phyloP scores from a whole-genome alignment of 2,888 invertebrate genomes.

The Caenorhabditis panamensis region DNA sequence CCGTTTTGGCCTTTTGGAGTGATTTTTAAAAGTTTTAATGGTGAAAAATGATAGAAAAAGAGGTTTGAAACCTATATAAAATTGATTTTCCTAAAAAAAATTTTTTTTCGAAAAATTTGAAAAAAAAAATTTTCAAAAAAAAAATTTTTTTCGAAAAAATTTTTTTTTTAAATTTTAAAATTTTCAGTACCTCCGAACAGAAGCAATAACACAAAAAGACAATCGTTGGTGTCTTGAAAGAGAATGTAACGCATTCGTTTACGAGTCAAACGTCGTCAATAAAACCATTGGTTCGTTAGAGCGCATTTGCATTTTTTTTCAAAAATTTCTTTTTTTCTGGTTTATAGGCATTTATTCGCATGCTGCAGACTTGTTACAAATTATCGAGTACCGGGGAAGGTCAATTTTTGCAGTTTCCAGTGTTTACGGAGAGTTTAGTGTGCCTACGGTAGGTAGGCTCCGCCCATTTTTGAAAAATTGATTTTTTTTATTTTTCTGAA shows the following conservation, averaged over 20 bases:
- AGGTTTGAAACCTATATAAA: too few relatives aligned
- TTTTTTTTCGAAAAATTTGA: too few relatives aligned
- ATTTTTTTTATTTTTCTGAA: constrained; percentile 1
- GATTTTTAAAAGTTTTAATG: too few relatives aligned
- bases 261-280: constrained; percentile 48
- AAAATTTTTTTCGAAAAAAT: too few relatives aligned
- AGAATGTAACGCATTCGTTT: constrained; percentile 64
- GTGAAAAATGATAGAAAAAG: too few relatives aligned
- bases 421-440: constrained; percentile 58
- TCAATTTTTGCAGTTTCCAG: constrained; percentile 64
- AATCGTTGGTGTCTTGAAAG: constrained; percentile 65
- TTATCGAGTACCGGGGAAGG: constrained; percentile 55
- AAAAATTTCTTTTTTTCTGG: neutral
- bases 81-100: too few relatives aligned
- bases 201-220: constrained; percentile 13
- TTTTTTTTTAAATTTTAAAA: too few relatives aligned
- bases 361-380: constrained; percentile 62
- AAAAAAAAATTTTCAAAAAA: too few relatives aligned
- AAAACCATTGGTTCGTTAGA: constrained; percentile 58
- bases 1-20: too few relatives aligned
- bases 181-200: constrained; percentile 42
- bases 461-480: too few relatives aligned
- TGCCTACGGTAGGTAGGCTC: constrained; percentile 37
- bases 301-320: too few relatives aligned
- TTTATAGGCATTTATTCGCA: constrained; percentile 63